phyloP scores from a whole-genome alignment of 2,113 vertebrate species.

The Poeciliopsis retropinna region DNA sequence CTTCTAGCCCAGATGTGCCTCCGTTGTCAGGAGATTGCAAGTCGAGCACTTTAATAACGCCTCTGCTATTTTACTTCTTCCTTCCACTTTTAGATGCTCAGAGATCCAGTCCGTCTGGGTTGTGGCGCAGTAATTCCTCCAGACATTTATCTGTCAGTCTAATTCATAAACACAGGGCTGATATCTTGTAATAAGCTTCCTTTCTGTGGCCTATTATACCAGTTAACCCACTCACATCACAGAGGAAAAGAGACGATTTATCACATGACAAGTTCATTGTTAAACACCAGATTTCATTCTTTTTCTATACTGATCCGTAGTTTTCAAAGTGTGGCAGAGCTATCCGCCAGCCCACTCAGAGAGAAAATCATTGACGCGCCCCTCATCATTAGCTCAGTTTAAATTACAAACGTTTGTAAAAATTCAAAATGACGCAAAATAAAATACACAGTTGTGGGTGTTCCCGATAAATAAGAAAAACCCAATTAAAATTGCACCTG shows the following conservation, averaged over 20 bases:
- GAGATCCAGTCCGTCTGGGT: slow-evolving; percentile 48
- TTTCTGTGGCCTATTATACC: slow-evolving; percentile 71
- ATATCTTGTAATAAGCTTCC: slow-evolving; percentile 75
- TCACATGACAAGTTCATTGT: slow-evolving; percentile 70
- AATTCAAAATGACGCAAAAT: too few species aligned
- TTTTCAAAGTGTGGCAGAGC: too few species aligned
- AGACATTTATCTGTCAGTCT: slow-evolving; percentile 69
- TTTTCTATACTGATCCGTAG: too few species aligned
- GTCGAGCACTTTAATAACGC: slow-evolving; percentile 78
- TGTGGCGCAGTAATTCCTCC: slow-evolving; percentile 50
- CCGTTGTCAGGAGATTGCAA: slow-evolving; percentile 75
- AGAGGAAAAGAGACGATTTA: slow-evolving; percentile 26
- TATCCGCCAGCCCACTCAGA: too few species aligned
- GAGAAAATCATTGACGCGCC: too few species aligned
- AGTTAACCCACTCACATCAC: slow-evolving; percentile 75
- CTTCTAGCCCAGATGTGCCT: slow-evolving; percentile 60
- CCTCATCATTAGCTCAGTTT: too few species aligned
- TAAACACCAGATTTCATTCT: neutral
- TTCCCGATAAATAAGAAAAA: too few species aligned
- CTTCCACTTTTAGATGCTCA: slow-evolving; percentile 46
- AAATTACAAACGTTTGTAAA: too few species aligned
- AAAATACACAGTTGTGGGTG: too few species aligned
- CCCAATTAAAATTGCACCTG: too few species aligned
- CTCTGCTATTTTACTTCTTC: slow-evolving; percentile 57
- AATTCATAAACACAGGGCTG: slow-evolving; percentile 75